Evolutionary conservation across 2,888 invertebrate species (phyloP).

Genomic region (Crioceris asparagi): DNA sequence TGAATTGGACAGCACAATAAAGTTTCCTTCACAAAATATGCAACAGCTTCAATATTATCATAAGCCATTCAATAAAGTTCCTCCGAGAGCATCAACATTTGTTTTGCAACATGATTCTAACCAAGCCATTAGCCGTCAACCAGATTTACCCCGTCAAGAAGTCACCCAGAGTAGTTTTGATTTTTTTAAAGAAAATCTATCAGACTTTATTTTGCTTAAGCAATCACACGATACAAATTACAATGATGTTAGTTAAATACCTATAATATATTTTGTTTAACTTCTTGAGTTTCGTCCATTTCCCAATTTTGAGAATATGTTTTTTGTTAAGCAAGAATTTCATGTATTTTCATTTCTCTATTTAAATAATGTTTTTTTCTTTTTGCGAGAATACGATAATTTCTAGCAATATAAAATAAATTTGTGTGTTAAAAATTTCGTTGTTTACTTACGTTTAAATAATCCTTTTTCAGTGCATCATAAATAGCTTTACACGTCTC

Average conservation of each 20-base stretch:
- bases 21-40: constrained; percentile 2
- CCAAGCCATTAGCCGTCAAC: not conserved
- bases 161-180: not conserved
- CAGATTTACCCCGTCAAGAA: not conserved
- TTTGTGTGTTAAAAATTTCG: constrained; percentile 3
- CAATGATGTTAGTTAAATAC: no score
- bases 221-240: no score
- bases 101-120: not conserved
- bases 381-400: no score
- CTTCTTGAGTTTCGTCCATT: no score
- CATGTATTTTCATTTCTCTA: no score
- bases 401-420: no score
- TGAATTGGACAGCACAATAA: not conserved
- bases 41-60: not conserved
- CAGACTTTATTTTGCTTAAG: not conserved
- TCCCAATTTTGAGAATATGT: no score
- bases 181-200: not conserved
- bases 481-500: constrained; percentile 8
- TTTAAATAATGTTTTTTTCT: no score
- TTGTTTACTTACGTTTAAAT: constrained; percentile 2
- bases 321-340: no score
- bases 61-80: not conserved
- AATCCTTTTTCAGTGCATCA: constrained; percentile 5
- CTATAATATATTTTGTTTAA: no score
- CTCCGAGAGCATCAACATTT: not conserved